Evolutionary conservation across 2,888 invertebrate genomes (phyloP).

Genomic region (Acronicta alni): DNA sequence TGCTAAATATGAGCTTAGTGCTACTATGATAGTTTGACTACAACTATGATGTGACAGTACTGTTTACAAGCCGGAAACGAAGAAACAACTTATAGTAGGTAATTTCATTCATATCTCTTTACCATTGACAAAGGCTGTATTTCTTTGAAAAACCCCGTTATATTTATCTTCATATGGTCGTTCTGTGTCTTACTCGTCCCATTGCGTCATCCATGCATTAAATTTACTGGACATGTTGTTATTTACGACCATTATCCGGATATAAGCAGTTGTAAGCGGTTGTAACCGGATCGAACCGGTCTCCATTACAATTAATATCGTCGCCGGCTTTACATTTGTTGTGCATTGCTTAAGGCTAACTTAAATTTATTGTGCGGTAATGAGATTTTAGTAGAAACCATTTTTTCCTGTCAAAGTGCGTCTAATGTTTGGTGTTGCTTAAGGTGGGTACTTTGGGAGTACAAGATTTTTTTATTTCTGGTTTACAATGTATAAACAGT

Average conservation of each 20-base stretch:
- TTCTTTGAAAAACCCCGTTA: constrained; percentile 34
- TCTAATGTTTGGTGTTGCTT: constrained; percentile 15
- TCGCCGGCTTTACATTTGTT: constrained; percentile 58
- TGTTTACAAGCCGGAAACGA: too few relatives aligned
- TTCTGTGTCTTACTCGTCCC: constrained; percentile 46
- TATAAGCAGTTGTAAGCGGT: constrained; percentile 39
- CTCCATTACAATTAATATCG: constrained; percentile 68
- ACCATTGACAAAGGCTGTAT: constrained; percentile 2
- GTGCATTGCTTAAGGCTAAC: constrained; percentile 50
- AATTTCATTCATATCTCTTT: too few relatives aligned
- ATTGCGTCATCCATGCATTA: constrained; percentile 49
- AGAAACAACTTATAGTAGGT: too few relatives aligned
- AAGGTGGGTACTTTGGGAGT: neutral
- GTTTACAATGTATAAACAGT: too few relatives aligned
- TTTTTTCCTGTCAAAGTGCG: constrained; percentile 49
- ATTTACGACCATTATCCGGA: constrained; percentile 58
- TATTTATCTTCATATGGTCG: constrained; percentile 19
- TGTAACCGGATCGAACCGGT: constrained; percentile 53
- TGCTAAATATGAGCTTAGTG: too few relatives aligned
- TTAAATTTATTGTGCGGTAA: constrained; percentile 67
- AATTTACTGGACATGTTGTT: constrained; percentile 54
- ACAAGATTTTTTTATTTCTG: neutral
- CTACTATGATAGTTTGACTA: too few relatives aligned
- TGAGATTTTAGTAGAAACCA: constrained; percentile 56
- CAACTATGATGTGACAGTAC: too few relatives aligned